A percentile compares a stretch with the other conserved stretches of the same genome.
Evolutionary conservation across 2,888 invertebrate genomes (phyloP).

Genomic region (Hipparchia sbordonii): DNA sequence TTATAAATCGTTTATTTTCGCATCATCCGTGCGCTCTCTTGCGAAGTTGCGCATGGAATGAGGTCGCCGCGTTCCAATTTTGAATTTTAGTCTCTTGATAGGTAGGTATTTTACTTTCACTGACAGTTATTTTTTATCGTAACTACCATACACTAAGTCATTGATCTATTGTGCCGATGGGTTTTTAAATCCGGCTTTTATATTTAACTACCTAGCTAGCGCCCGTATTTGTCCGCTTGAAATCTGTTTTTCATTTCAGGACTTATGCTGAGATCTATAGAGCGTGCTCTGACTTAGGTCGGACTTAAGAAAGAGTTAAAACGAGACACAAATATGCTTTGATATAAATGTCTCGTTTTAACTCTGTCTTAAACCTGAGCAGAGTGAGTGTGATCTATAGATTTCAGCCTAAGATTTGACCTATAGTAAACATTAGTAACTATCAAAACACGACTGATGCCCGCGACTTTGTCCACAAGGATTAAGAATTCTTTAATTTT

Average conservation of each 20-base stretch:
- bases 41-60: constrained; percentile 68
- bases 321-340: no score
- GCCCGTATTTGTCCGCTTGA: background rate
- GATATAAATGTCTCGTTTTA: no score
- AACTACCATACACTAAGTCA: constrained; percentile 16
- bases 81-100: constrained; percentile 65
- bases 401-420: no score
- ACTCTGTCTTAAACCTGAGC: no score
- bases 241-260: background rate
- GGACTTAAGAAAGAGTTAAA: no score
- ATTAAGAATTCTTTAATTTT: no score
- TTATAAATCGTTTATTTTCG: constrained; percentile 68
- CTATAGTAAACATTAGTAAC: no score
- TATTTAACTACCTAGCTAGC: background rate
- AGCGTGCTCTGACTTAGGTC: no score
- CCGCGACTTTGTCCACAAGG: no score
- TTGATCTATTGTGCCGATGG: background rate
- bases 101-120: constrained; percentile 69
- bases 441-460: no score
- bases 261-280: no score
- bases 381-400: no score
- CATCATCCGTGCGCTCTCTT: constrained; percentile 61
- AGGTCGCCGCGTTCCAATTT: constrained; percentile 76
- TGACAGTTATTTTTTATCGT: constrained; percentile 43
- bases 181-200: constrained; percentile 11